Evolutionary conservation across 1,140 invertebrate genomes (phyloP).

Genomic region (Caerostris darwini): DNA sequence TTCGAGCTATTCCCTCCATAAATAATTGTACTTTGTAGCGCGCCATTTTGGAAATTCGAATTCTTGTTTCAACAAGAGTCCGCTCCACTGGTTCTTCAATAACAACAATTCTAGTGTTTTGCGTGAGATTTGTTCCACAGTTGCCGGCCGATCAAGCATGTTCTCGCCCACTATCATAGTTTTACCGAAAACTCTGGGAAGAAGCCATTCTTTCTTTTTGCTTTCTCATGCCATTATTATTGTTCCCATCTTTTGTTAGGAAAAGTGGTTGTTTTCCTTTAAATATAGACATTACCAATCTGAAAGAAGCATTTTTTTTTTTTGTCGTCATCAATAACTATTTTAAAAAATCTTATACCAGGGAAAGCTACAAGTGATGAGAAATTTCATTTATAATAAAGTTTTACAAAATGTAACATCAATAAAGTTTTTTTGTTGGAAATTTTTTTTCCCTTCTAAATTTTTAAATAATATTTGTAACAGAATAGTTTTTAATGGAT

Average conservation of each 20-base stretch:
- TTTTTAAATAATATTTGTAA: no score
- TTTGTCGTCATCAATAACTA: no score
- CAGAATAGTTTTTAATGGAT: no score
- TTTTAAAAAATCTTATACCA: no score
- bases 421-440: no score
- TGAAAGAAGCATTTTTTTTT: no score
- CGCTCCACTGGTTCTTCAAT: background rate
- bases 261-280: background rate
- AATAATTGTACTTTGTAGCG: constrained; percentile 18
- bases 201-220: no score
- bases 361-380: no score
- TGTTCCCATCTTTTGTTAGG: constrained; percentile 9
- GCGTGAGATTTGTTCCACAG: background rate
- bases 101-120: background rate
- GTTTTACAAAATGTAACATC: no score
- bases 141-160: background rate
- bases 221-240: background rate
- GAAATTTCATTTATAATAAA: no score
- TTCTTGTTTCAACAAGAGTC: constrained; percentile 1
- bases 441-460: no score
- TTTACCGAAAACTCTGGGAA: background rate
- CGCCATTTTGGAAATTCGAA: background rate
- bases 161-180: background rate
- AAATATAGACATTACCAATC: background rate
- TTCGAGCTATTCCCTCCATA: background rate